phyloP scores from a whole-genome alignment of 2,888 invertebrate genomes.

The Caenorhabditis sp. region DNA sequence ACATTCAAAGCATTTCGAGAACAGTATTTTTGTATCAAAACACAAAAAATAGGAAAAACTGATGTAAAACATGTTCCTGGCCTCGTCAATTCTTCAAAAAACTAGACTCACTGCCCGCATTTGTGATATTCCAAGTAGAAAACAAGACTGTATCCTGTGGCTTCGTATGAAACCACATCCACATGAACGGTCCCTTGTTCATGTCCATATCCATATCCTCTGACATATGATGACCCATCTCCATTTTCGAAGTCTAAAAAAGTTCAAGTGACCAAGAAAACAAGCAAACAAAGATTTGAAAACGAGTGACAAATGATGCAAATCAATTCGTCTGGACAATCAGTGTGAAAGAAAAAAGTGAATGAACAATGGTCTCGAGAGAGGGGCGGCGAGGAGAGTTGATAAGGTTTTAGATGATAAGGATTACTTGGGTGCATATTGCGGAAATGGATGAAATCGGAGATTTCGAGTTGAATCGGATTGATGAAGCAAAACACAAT shows the following conservation, averaged over 20 bases:
- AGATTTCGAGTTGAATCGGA: not conserved
- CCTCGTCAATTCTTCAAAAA: not conserved
- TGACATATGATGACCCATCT: conserved; percentile 29
- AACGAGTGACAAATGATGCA: conserved; percentile 28
- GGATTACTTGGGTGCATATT: conserved; percentile 5
- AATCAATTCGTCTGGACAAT: conserved; percentile 32
- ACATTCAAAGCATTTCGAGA: no score
- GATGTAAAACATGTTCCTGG: no score
- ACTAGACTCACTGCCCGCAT: conserved; percentile 71
- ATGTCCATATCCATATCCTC: conserved; percentile 57
- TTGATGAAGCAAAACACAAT: no score
- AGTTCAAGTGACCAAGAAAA: conserved; percentile 5
- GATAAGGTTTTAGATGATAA: conserved; percentile 35
- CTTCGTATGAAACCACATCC: conserved; percentile 82
- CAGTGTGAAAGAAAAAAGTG: conserved; percentile 3
- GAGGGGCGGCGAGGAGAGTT: not conserved
- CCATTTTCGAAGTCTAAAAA: conserved; percentile 12
- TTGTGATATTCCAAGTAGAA: conserved; percentile 77
- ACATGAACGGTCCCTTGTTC: conserved; percentile 72
- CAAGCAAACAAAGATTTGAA: conserved; percentile 13
- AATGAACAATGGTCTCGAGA: conserved; percentile 29
- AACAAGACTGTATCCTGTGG: conserved; percentile 80
- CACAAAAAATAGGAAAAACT: no score
- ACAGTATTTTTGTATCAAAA: no score
- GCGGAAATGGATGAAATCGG: not conserved